Evolutionary conservation across 30 jellyfish, hydroid and myxozoan genomes (phyloP), one percentile per base, ranked within the genome.

Genomic region (Chrysaora quinquecirrha): DNA sequence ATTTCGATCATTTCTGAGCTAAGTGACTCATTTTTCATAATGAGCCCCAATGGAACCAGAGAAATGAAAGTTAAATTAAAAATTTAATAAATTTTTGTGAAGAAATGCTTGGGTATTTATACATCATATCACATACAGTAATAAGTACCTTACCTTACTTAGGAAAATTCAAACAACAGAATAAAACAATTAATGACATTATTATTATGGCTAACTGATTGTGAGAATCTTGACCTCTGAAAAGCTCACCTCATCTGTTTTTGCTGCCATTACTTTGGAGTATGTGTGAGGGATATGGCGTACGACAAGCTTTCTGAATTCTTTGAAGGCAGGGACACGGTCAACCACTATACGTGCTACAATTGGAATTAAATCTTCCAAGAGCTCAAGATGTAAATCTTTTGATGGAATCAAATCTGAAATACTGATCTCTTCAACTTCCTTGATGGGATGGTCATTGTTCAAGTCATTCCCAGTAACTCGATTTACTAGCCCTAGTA

Each of bases 21-120:
- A 9, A 32, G 12, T 65, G 50, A 32, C 78, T 65, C 78, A 65
- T 32, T 25, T 28, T 65, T 65, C 24, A 65, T 16, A 3, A 65
- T 65, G 58, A 65, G 78, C 20, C 78, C 78, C 22, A 65, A 28
- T 25, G 63, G 78, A 32, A 60, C 72, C 87, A 50, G n/a, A 14
- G 56, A 58, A 34, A 31, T 2, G 7, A 65, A 20, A 2, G 78
- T 32, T 43, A n/a, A n/a, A n/a, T n/a, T n/a, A n/a, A n/a, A n/a
- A n/a, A n/a, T n/a, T n/a, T n/a, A n/a, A n/a, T n/a, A n/a, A n/a
- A n/a, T n/a, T n/a, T n/a, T n/a, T n/a, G n/a, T n/a, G n/a, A n/a
- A n/a, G n/a, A n/a, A n/a, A n/a, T n/a, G n/a, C n/a, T n/a, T n/a
- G n/a, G n/a, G n/a, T n/a, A n/a, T n/a, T n/a, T n/a, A n/a, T n/a